Evolutionary conservation across 2,888 invertebrate species (phyloP), one percentile per base, ranked within the genome.

Genomic region (Pemphredon lugubris): DNA sequence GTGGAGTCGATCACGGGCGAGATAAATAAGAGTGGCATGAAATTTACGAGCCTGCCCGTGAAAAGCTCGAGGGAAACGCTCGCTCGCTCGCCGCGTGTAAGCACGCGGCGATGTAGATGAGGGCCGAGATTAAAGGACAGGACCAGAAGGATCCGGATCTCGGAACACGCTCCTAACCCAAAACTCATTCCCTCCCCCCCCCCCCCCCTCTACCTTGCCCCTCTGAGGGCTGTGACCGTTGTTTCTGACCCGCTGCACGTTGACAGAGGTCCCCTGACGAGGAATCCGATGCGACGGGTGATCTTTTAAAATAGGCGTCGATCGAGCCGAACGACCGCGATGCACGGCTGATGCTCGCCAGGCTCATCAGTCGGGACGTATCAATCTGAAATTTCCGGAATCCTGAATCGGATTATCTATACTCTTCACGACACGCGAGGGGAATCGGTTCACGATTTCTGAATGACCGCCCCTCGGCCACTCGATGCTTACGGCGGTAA

Each of bases 11-110:
- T 84, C 81, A 71, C 54, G 61, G 48, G 32, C 71, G 73, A 79
- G 84, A 84, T 84, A 84, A 84, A 84, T 84, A 82, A 84, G 78
- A 82, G 67, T 75, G 75, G 75, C 76, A 77, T 26, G 79, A 79
- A 82, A 84, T 84, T 84, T 84, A 84, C 82, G 83, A 78, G 73
- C 71, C 60, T 78, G 77, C 54, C 54, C 55, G 76, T 76, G 83
- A 67, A 83, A 84, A 83, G 72, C 77, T 76, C 74, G 53, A 70
- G 72, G 76, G 82, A 77, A 83, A 84, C 73, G 75, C 70, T 73
- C 53, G 57, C 13, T 51, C 21, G 63, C 42, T 63, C 65, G 42
- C 57, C 68, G 64, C 61, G 73, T 81, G 77, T 70, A 75, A 75
- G 77, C 74, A 76, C 59, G 65, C 77, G 73, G 73, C 72, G 68